phyloP scores from a whole-genome alignment of 1,140 invertebrate genomes.

The Zaprionus lachaisei region DNA sequence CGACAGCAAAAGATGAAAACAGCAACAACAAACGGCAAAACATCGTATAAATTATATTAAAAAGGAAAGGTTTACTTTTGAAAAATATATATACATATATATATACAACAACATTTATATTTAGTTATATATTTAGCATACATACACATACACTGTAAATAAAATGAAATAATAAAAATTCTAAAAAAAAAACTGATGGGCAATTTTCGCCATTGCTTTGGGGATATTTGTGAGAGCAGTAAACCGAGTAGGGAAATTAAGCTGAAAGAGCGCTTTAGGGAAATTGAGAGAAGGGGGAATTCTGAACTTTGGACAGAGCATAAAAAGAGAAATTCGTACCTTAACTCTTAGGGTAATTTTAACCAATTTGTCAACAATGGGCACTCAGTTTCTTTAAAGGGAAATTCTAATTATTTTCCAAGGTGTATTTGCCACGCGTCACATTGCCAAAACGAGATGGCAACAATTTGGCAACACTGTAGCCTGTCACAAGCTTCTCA shows the following conservation, averaged over 20 bases:
- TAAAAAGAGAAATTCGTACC: too few species aligned
- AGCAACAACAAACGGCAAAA: constrained; percentile 59
- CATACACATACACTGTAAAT: constrained; percentile 83
- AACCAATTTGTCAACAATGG: background rate
- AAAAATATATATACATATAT: constrained; percentile 71
- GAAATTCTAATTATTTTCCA: background rate
- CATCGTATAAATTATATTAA: constrained; percentile 59
- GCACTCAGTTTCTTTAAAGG: background rate
- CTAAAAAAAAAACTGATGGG: background rate
- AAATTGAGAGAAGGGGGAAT: background rate
- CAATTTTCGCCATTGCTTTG: background rate
- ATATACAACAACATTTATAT: constrained; percentile 74
- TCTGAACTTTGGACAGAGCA: too few species aligned
- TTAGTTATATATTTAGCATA: constrained; percentile 82
- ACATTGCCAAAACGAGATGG: constrained; percentile 7
- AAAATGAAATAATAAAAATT: constrained; percentile 75
- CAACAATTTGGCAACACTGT: constrained; percentile 23
- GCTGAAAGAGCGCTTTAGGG: background rate
- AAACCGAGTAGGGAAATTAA: background rate
- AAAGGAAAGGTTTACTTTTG: constrained; percentile 79
- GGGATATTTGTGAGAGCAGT: background rate
- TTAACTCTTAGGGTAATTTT: background rate
- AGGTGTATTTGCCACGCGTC: background rate
- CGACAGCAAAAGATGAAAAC: constrained; percentile 33
- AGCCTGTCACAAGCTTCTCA: constrained; percentile 1